These are phyloP conservation scores for Amphipoea lucens DNA, from an alignment of 2,888 invertebrate species.

Conservation along the genomic window DNA sequence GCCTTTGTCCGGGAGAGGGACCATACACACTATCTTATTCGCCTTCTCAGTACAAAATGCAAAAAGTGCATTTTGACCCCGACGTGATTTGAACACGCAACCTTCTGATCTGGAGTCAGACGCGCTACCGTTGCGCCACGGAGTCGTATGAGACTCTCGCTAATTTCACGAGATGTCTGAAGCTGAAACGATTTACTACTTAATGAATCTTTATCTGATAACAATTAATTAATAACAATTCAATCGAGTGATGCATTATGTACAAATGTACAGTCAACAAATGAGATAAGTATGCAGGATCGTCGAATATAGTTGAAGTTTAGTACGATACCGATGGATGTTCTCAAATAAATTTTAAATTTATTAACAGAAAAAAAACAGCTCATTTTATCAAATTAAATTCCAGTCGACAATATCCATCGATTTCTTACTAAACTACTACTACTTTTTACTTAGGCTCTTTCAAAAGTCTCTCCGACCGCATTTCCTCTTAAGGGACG, in stretches of 20 bases:
- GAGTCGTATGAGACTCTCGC: constrained; percentile 88
- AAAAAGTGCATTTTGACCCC: constrained; percentile 92
- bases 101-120: constrained; percentile 99
- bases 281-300: too few relatives aligned
- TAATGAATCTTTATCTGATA: constrained; percentile 29
- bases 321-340: too few relatives aligned
- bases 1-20: too few relatives aligned
- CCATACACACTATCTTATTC: neutral
- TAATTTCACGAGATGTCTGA: constrained; percentile 40
- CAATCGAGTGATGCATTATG: neutral
- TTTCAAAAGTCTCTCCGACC: too few relatives aligned
- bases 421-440: too few relatives aligned
- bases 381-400: too few relatives aligned
- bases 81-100: constrained; percentile 99
- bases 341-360: too few relatives aligned
- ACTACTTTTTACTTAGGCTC: too few relatives aligned
- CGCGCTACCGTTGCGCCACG: constrained; percentile 99
- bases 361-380: too few relatives aligned
- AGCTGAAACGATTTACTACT: constrained; percentile 5
- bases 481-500: constrained; percentile 18
- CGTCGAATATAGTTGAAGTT: too few relatives aligned
- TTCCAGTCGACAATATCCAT: too few relatives aligned
- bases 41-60: neutral
- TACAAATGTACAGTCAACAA: too few relatives aligned
- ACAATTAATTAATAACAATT: neutral